phyloP scores from a whole-genome alignment of 2,888 invertebrate species.

The Sycophila texana region DNA sequence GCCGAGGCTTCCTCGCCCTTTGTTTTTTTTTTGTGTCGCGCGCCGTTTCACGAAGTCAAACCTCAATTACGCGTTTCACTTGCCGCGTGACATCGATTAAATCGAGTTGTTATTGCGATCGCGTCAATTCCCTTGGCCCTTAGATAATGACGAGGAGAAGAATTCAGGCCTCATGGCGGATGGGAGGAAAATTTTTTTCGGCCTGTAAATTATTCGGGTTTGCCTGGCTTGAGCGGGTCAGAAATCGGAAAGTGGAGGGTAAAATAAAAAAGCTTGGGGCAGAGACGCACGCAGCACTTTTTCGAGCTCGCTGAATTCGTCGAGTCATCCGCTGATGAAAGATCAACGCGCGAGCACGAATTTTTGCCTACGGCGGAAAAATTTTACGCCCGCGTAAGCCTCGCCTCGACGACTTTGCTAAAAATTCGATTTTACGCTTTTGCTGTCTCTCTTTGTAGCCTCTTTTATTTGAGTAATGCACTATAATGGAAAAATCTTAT shows the following conservation, averaged over 20 bases:
- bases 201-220: conserved; percentile 50
- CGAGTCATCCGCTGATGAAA: conserved; percentile 57
- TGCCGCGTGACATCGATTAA: neutral
- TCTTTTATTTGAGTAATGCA: neutral
- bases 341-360: conserved; percentile 48
- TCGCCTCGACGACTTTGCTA: conserved; percentile 21
- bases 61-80: conserved; percentile 22
- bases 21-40: neutral
- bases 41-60: conserved; percentile 3
- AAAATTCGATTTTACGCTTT: conserved; percentile 40
- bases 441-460: neutral
- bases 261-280: conserved; percentile 16
- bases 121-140: neutral
- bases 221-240: neutral
- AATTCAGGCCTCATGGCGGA: neutral
- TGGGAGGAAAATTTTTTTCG: conserved; percentile 35
- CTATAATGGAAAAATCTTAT: no score
- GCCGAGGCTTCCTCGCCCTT: neutral
- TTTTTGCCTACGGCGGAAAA: conserved; percentile 48
- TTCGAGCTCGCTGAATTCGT: conserved; percentile 54
- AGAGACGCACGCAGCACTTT: conserved; percentile 49
- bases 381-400: conserved; percentile 52
- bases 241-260: conserved; percentile 40
- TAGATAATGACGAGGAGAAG: conserved; percentile 7
- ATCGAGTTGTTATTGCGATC: neutral